These are phyloP conservation scores for Drosophila saltans DNA, from an alignment of 1,140 invertebrate genomes.

Conservation along the genomic window DNA sequence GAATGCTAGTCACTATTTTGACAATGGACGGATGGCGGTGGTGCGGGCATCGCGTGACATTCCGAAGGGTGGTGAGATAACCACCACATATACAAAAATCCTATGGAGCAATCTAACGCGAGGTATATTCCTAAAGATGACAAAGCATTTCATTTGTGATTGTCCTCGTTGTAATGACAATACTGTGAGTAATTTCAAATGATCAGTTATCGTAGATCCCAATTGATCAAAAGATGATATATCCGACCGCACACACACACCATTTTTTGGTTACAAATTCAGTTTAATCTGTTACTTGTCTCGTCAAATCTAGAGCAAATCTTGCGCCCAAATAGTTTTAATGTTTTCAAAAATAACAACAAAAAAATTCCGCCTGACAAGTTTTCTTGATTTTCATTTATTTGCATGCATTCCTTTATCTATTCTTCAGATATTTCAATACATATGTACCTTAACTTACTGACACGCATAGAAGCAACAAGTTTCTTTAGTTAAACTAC, in stretches of 20 bases:
- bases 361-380: constrained; percentile 2
- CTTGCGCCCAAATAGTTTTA: constrained; percentile 4
- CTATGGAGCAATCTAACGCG: constrained; percentile 89
- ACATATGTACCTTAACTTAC: neutral
- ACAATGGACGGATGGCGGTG: constrained; percentile 85
- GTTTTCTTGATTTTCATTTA: neutral
- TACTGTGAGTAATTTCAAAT: constrained; percentile 81
- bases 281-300: neutral
- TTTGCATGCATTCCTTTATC: neutral
- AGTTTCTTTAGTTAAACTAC: neutral
- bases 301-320: constrained; percentile 9
- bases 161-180: constrained; percentile 89
- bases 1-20: constrained; percentile 89
- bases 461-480: neutral
- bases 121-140: constrained; percentile 86
- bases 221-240: neutral
- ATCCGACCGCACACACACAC: neutral
- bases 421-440: constrained; percentile 10
- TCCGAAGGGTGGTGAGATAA: constrained; percentile 87
- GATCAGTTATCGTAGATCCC: no score
- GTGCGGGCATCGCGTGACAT: constrained; percentile 87
- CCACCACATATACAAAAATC: constrained; percentile 89
- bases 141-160: constrained; percentile 90
- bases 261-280: neutral
- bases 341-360: constrained; percentile 5